Conservation (phyloP, 2,113 vertebrate species). For the Dinomys branickii region DNA sequence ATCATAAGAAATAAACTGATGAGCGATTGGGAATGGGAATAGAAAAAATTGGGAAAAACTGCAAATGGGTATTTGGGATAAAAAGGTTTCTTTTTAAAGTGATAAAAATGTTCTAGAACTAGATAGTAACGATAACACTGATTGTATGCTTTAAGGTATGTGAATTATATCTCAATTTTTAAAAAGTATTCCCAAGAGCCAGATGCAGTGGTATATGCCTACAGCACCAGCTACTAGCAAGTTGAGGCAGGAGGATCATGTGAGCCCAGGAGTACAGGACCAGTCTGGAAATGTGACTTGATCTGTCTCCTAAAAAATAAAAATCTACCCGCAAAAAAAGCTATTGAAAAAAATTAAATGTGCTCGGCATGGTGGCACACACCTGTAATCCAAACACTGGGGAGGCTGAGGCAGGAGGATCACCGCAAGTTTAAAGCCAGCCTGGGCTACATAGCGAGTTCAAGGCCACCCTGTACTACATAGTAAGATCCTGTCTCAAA, state of each 20-base stretch:
- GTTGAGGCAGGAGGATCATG: background rate
- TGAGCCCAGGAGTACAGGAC: background rate
- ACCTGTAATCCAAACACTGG: background rate
- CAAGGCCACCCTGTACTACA: background rate
- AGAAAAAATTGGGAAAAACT: background rate
- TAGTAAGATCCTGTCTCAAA: background rate
- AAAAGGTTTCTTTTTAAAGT: background rate
- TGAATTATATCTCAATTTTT: background rate
- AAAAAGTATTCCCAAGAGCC: background rate
- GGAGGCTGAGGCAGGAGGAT: background rate
- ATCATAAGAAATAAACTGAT: background rate
- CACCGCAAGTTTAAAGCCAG: background rate
- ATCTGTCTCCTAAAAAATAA: background rate
- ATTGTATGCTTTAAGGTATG: background rate
- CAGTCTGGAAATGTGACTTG: background rate
- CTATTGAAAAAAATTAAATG: background rate
- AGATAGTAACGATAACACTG: background rate
- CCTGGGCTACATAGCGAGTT: too few species aligned
- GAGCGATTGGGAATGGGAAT: background rate
- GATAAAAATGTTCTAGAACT: conserved; percentile 33
- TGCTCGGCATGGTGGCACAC: background rate
- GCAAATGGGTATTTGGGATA: background rate
- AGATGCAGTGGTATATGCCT: background rate
- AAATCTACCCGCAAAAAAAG: background rate
- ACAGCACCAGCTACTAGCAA: background rate